Percentiles rank a stretch among this genome's conserved stretches.
phyloP scores from a whole-genome alignment of 2,797 vertebrate species.

The Microtus agrestis region DNA sequence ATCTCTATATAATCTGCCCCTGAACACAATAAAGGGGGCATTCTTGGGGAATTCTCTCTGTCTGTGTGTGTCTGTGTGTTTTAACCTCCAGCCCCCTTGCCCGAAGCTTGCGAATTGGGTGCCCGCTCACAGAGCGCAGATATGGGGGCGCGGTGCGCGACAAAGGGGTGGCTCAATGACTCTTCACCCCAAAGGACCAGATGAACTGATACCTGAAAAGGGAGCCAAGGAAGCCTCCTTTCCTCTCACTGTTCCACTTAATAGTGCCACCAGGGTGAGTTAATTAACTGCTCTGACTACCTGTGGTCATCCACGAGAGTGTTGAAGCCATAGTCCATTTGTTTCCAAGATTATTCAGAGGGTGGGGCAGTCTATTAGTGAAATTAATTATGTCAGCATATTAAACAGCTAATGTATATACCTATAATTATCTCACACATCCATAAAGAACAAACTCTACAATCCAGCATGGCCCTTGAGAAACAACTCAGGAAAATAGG shows the following conservation, averaged over 20 bases:
- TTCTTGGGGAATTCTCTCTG: too few relatives aligned
- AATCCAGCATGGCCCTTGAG: not conserved
- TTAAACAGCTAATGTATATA: not conserved
- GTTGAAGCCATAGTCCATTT: too few relatives aligned
- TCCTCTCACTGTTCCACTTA: too few relatives aligned
- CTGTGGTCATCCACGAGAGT: not conserved
- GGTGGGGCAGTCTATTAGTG: not conserved
- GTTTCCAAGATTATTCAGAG: conserved; percentile 17
- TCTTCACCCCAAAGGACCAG: not conserved
- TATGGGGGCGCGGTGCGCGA: fast-evolving
- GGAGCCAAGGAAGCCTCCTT: not conserved
- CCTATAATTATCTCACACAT: not conserved
- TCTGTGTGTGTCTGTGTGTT: too few relatives aligned
- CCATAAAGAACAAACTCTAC: not conserved
- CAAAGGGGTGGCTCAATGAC: not conserved
- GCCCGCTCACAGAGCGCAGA: too few relatives aligned
- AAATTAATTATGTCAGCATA: conserved; percentile 64
- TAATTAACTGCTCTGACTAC: not conserved
- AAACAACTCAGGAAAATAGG: not conserved
- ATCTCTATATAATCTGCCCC: too few relatives aligned
- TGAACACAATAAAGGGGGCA: too few relatives aligned
- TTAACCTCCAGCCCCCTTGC: too few relatives aligned
- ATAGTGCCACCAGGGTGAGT: fast-evolving
- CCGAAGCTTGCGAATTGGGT: too few relatives aligned
- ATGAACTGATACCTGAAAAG: not conserved